Base-by-base conservation (phyloP, 2,888 invertebrate genomes). In the Brachylomia viminalis region DNA sequence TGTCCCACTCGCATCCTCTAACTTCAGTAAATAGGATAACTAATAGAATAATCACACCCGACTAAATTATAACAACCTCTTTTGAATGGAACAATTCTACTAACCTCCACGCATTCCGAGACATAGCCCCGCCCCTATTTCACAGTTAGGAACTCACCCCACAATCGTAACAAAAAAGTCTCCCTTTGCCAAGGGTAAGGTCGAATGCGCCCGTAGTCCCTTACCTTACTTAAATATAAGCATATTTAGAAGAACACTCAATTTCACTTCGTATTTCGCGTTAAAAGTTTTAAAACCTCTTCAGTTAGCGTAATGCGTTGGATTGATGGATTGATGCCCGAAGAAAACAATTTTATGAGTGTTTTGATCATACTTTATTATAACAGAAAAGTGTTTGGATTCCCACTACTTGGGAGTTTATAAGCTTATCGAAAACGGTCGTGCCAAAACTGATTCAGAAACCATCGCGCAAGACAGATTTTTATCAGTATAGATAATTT, bases 81-180 rank as follows among this genome's bases (percentile, higher is more conserved):
- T 72, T 58, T 68, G 47, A 82, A 74, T 68, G 67, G 59, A 67
- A 49, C 71, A 56, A 68, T 54, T 56, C 61, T 62, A 54, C 47
- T 42, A 62, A 61, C 54, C 61, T 52, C 67, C 47, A 23, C 61
- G 64, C 78, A 85, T 82, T 78, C 70, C 71, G 58, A 58, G 59
- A 42, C 42, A 65, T 33, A 38, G 65, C 74, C 33, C 64, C 77
- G 71, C 79, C 86, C 70, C 69, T 62, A 75, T 77, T 80, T 56
- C 56, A 74, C 72, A 87, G 81, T 77, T 70, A 82, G 27, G 23
- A 71, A 56, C 68, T 77, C 79, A 83, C 87, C 86, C 84, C 38
- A 84, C 54, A 65, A 27, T 38, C 15, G 42, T 42, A 72, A 71
- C 54, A 75, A 84, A 82, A 79, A 73, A 54, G 23, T 69, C 84